Evolutionary conservation across 1,140 invertebrate species (phyloP).

Genomic region (Lepidurus couesii): DNA sequence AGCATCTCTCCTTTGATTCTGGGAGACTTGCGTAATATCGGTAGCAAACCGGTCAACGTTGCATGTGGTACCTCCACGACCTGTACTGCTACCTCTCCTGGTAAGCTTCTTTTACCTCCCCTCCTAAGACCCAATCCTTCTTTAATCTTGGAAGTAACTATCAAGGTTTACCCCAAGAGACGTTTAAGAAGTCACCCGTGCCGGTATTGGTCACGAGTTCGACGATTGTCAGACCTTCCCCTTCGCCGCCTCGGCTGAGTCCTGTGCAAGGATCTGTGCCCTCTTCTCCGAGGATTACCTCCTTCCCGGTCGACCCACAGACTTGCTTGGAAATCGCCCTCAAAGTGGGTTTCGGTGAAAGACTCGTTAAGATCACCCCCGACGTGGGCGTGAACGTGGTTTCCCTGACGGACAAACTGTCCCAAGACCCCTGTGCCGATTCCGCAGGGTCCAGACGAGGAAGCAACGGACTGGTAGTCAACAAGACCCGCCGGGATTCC

Average conservation of each 20-base stretch:
- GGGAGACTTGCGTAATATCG: not conserved
- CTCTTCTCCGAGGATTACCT: constrained; percentile 20
- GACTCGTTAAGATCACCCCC: not conserved
- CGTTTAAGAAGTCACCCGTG: constrained; percentile 8
- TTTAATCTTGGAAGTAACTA: not conserved
- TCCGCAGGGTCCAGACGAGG: not conserved
- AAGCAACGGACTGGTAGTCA: not conserved
- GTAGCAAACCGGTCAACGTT: not conserved
- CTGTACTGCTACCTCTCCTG: not conserved
- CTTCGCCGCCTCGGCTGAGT: constrained; percentile 28
- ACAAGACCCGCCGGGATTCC: not conserved
- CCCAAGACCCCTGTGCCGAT: not conserved
- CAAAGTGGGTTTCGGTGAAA: not conserved
- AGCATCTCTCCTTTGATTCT: not conserved
- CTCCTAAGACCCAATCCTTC: not conserved
- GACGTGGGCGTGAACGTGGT: not conserved
- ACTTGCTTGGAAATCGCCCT: constrained; percentile 23
- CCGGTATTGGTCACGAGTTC: constrained; percentile 18
- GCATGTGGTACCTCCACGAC: constrained; percentile 17
- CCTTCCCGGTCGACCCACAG: constrained; percentile 1
- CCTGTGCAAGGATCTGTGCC: constrained; percentile 32
- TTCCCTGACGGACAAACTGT: not conserved
- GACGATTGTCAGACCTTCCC: not conserved
- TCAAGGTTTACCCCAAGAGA: not conserved
- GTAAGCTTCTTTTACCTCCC: not conserved